Base-by-base conservation (phyloP, 1,140 invertebrate genomes). In the Heliconius hermathena region DNA sequence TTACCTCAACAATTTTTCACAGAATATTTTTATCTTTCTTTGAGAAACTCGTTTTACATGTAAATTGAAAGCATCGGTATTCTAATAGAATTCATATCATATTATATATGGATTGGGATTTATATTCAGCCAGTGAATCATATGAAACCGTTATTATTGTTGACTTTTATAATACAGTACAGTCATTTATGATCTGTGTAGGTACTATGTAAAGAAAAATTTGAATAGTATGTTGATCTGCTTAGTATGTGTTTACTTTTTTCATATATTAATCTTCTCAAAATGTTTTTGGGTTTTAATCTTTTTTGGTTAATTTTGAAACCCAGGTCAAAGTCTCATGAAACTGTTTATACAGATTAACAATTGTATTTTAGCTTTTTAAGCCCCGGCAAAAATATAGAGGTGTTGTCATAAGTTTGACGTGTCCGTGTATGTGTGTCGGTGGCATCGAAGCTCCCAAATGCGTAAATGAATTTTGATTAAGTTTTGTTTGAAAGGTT, bases 11-110 rank as follows among this genome's bases (percentile, higher is more conserved):
- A 26, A 46, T 46, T 66, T 13, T 66, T 66, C 26, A 66, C 13
- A 76, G 49, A 49, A 76, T 70, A 52, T 71, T 71, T 76, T 33
- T 76, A 8, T 54, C 54, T 75, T 49, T 33, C 57, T 70, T 76
- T 49, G 57, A 76, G 36, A 76, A 76, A 76, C 38, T 76, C 74
- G 74, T n/a, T 76, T 76, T 76, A 76, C 74, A 76, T 76, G 60
- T 76, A 76, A 76, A 76, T 70, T 36, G 57, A 71, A 71, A 76
- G 57, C n/a, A 76, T 76, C 66, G 60, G 74, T 76, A 76, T 76
- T 76, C 74, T 36, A 46, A 76, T 70, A 46, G 74, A 71, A 70
- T 46, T 76, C 74, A 76, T 76, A 70, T 71, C 60, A 76, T 76
- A 66, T 66, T 66, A 29, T 66, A 71, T 26, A 71, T 71, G 38